Evolutionary conservation across 2,888 invertebrate genomes (phyloP), one percentile per base, ranked within the genome.

Genomic region (Amblyteles armatorius): DNA sequence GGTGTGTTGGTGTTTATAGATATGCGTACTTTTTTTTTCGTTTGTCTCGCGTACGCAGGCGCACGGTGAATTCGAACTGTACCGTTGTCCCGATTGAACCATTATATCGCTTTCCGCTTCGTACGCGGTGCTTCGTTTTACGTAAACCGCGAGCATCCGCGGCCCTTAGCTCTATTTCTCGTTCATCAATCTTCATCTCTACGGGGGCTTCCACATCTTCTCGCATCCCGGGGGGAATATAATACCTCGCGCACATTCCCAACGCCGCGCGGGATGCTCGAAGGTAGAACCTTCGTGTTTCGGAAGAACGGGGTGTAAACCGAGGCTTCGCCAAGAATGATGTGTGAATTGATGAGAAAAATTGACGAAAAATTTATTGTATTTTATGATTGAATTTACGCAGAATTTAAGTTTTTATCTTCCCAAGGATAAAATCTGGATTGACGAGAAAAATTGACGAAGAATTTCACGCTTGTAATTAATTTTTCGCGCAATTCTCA

Each of bases 161-260:
- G 22, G 57, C 74, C 69, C 50, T 68, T 57, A 71, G 76, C 76
- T 84, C 74, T 19, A 63, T 73, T 84, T 84, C 48, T 65, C 82
- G 68, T 77, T 84, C 82, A 84, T 86, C 82, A 86, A 86, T 86
- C 86, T 85, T 86, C 85, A 68, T 85, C 82, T 79, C 74, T 65
- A 22, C 72, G 36, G 69, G 22, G 52, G 63, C 60, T 60, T 60
- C 26, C 16, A 29, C 60, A 22, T 60, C 60, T 71, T 36, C 36
- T 33, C 40, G 36, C 60, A 44, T 74, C 60, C 5, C 7, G n/a
- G 16, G 55, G 36, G 55, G 36, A 72, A 55, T 55, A 72, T 55
- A 33, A 72, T 55, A 29, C 33, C 55, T 55, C 52, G 48, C 1
- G 29, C 48, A 26, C 13, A 67, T 33, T 36, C 9, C 36, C 19